These are phyloP conservation scores for Corythoichthys intestinalis DNA, from an alignment of 2,113 vertebrate species.

Conservation along the genomic window DNA sequence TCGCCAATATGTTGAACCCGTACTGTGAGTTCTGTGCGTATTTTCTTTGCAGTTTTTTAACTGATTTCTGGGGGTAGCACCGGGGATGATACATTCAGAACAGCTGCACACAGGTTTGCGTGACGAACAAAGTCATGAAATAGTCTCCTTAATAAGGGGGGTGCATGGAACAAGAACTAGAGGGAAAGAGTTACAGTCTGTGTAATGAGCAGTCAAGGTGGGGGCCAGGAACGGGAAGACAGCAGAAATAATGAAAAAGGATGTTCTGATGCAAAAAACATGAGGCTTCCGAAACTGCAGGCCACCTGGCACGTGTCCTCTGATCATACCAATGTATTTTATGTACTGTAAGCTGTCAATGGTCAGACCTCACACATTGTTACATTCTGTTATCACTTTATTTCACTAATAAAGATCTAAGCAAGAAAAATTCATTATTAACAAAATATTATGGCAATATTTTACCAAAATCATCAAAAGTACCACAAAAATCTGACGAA, in stretches of 20 bases:
- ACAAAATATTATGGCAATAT: neutral
- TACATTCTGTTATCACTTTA: neutral
- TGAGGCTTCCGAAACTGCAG: slow-evolving; percentile 13
- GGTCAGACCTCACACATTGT: slow-evolving; percentile 28
- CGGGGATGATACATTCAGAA: slow-evolving; percentile 70
- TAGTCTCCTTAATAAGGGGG: slow-evolving; percentile 33
- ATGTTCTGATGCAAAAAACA: slow-evolving; percentile 7
- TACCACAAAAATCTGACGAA: neutral
- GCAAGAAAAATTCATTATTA: neutral
- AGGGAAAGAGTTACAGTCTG: slow-evolving; percentile 26
- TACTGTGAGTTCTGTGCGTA: neutral
- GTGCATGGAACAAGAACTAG: slow-evolving; percentile 15
- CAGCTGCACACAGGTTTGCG: slow-evolving; percentile 68
- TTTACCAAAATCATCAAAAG: neutral
- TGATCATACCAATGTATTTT: slow-evolving; percentile 17
- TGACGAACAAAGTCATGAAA: slow-evolving; percentile 64
- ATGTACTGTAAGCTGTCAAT: slow-evolving; percentile 23
- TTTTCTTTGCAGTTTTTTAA: slow-evolving; percentile 39
- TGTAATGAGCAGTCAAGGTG: slow-evolving; percentile 1
- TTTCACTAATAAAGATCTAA: neutral
- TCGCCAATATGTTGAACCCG: slow-evolving; percentile 11
- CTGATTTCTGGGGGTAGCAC: slow-evolving; percentile 57
- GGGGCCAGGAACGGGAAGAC: slow-evolving; percentile 2
- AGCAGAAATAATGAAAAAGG: neutral
- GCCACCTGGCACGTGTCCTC: slow-evolving; percentile 14